Base-by-base conservation (phyloP, 2,888 invertebrate species). In the Callyntrura guangdongensis region DNA sequence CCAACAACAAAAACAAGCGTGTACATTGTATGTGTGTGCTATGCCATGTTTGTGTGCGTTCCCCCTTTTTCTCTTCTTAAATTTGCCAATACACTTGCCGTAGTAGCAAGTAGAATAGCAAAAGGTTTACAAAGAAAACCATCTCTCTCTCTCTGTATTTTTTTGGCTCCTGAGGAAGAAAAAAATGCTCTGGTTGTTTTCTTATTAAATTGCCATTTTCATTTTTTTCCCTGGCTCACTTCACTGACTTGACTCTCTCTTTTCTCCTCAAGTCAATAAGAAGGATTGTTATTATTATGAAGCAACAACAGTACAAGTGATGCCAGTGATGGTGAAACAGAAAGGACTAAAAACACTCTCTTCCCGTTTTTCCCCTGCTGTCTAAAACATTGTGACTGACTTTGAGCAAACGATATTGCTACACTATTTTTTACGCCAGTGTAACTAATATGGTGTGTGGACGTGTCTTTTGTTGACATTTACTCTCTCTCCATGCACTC, bases 1-100 rank as follows among this genome's bases (percentile, higher is more conserved):
- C 86, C 49, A 79, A 79, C 77, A 77, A 64, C 25, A 53, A 59
- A 74, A 86, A 86, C 53, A 53, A 22, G 20, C 59, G 53, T 64
- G 56, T 81, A 25, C 59, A 8, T 61, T 59, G 79, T n/a, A 17
- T 49, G 36, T 49, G 47, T 74, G 74, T n/a, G 12, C 20, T 12
- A 25, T 25, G 12, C 49, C 3, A 25, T 67, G 22, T 25, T 36
- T 67, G 8, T 64, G 17, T 74, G n/a, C n/a, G 69, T 27, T 17
- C 22, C 53, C 53, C 3, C 14, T 47, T 79, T 49, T 77, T 49
- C 11, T 47, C 53, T 20, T 47, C 36, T 59, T 59, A 17, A 59
- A 59, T 72, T 72, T 36, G n/a, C 72, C 36, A 36, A 72, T 72
- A 17, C n/a, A 59, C 59, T 36, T 64, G 64, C 22, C 6, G 64